These are phyloP conservation scores for Dromius quadrimaculatus DNA, from an alignment of 2,888 invertebrate genomes.

Conservation along the genomic window DNA sequence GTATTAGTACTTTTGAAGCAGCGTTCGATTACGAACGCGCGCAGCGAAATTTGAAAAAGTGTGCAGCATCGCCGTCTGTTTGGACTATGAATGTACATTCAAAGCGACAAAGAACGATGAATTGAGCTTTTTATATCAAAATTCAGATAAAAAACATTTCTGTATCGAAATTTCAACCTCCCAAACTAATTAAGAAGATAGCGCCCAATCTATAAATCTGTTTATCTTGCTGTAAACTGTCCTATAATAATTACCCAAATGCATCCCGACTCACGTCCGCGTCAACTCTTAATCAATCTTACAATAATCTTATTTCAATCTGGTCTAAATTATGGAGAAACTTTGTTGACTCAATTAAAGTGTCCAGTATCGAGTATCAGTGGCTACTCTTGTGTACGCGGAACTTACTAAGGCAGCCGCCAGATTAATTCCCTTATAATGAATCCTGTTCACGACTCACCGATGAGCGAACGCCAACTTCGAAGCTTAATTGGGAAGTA, in stretches of 20 bases:
- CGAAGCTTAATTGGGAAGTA: conserved; percentile 41
- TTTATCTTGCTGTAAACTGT: conserved; percentile 3
- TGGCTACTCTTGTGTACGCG: conserved; percentile 9
- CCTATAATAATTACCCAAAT: background rate
- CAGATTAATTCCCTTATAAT: conserved; percentile 50
- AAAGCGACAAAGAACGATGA: too few relatives aligned
- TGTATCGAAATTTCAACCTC: too few relatives aligned
- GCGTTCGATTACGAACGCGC: too few relatives aligned
- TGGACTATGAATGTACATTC: too few relatives aligned
- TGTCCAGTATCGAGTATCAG: background rate
- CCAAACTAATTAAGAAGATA: too few relatives aligned
- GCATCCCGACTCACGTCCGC: conserved; percentile 3
- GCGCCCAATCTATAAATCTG: too few relatives aligned
- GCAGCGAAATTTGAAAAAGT: too few relatives aligned
- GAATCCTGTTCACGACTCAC: conserved; percentile 40
- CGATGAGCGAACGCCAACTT: background rate
- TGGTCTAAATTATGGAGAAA: conserved; percentile 6
- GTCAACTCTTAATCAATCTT: conserved; percentile 9
- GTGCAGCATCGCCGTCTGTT: too few relatives aligned
- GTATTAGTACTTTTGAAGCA: too few relatives aligned
- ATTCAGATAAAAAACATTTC: too few relatives aligned
- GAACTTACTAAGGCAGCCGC: conserved; percentile 21
- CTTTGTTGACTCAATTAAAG: conserved; percentile 7
- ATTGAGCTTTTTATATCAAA: too few relatives aligned
- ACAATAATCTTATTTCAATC: conserved; percentile 23